phyloP scores from a whole-genome alignment of 2,113 vertebrate genomes.

The Stegostoma tigrinum region DNA sequence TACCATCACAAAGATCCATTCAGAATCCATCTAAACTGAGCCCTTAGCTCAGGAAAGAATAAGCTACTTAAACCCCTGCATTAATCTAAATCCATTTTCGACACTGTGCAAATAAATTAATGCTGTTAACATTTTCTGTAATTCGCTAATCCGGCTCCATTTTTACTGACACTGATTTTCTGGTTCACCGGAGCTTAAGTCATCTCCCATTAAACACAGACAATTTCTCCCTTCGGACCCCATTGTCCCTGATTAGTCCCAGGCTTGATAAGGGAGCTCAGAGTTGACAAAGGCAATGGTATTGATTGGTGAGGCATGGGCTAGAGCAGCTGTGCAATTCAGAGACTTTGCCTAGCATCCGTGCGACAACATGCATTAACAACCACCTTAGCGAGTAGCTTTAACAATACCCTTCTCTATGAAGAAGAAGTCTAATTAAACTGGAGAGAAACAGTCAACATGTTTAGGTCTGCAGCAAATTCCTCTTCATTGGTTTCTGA shows the following conservation, averaged over 20 bases:
- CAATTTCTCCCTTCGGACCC: background rate
- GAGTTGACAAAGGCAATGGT: background rate
- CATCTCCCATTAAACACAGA: slow-evolving; percentile 15
- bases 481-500: background rate
- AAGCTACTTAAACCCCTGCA: background rate
- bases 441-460: background rate
- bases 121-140: slow-evolving; percentile 19
- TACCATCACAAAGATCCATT: slow-evolving; percentile 14
- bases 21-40: slow-evolving; percentile 5
- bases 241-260: background rate
- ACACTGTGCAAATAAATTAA: slow-evolving; percentile 17
- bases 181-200: background rate
- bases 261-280: background rate
- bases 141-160: slow-evolving; percentile 15
- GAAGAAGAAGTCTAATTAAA: background rate
- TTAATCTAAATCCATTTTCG: slow-evolving; percentile 28
- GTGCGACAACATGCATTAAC: background rate
- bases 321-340: background rate
- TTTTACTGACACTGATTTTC: slow-evolving; percentile 30
- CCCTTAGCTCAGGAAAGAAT: background rate
- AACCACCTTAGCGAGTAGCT: background rate
- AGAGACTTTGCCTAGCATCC: background rate
- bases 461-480: background rate
- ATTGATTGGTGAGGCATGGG: background rate
- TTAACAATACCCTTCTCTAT: background rate